Percentiles rank a stretch among this genome's conserved stretches.
Evolutionary conservation across 1,140 invertebrate species (phyloP).

Genomic region (Coenobita brevimanus): DNA sequence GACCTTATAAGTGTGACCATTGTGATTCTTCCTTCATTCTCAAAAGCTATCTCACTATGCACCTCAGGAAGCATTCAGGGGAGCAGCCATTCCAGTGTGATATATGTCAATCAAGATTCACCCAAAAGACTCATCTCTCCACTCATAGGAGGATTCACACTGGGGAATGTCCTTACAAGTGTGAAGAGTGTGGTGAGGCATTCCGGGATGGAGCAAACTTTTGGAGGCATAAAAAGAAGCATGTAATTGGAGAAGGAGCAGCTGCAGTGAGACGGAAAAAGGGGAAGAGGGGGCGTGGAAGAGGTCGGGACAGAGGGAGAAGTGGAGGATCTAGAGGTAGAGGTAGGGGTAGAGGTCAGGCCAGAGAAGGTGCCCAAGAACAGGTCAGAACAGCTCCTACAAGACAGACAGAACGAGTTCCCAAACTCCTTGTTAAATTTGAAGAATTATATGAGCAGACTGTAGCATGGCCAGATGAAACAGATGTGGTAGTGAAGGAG

Average conservation of each 20-base stretch:
- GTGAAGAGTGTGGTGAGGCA: constrained; percentile 57
- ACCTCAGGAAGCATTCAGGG: constrained; percentile 54
- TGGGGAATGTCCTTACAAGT: constrained; percentile 56
- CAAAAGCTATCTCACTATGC: constrained; percentile 58
- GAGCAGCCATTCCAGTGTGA: constrained; percentile 56
- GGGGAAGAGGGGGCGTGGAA: constrained; percentile 44
- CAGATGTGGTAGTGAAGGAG: too few species aligned
- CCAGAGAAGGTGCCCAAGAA: too few species aligned
- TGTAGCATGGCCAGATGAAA: too few species aligned
- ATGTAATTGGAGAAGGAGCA: constrained; percentile 48
- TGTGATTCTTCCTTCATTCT: constrained; percentile 54
- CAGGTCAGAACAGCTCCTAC: background rate
- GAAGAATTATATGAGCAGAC: too few species aligned
- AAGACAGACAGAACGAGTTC: background rate
- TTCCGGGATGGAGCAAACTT: constrained; percentile 57
- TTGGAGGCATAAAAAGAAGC: constrained; percentile 60
- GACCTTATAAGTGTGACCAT: constrained; percentile 57
- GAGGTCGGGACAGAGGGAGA: background rate
- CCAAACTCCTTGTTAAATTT: too few species aligned
- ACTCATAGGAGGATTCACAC: constrained; percentile 57
- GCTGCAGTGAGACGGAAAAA: constrained; percentile 39
- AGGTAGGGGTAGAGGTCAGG: too few species aligned
- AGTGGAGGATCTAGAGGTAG: background rate
- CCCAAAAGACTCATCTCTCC: constrained; percentile 54
- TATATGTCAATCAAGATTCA: constrained; percentile 49